A percentile compares a stretch with the other conserved stretches of the same genome.
phyloP scores from a whole-genome alignment of 2,113 vertebrate species.

The Anseranas semipalmata region DNA sequence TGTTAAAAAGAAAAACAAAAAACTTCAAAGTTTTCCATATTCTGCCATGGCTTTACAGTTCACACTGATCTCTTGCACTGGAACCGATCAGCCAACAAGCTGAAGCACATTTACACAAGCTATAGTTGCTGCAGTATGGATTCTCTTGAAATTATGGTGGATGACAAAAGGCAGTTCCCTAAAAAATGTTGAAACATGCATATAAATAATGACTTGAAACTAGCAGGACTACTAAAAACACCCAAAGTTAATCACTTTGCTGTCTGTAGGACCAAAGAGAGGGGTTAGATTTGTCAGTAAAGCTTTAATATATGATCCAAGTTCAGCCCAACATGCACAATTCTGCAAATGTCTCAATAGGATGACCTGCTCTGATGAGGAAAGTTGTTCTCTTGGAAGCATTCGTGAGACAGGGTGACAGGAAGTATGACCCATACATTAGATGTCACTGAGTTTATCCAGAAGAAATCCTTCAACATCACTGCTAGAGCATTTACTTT shows the following conservation, averaged over 20 bases:
- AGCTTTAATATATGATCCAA: neutral
- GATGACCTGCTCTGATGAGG: neutral
- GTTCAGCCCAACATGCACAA: neutral
- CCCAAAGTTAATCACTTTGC: rapidly evolving
- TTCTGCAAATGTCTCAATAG: neutral
- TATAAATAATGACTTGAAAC: neutral
- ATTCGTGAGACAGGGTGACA: neutral
- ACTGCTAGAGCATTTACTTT: slow-evolving; percentile 58
- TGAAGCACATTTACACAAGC: neutral
- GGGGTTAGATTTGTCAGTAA: neutral
- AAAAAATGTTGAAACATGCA: neutral
- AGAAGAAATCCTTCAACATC: slow-evolving; percentile 52
- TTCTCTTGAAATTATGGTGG: neutral
- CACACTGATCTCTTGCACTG: neutral
- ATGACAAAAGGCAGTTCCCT: neutral
- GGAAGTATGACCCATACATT: neutral
- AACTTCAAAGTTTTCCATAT: neutral
- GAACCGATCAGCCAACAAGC: neutral
- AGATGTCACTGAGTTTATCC: slow-evolving; percentile 28
- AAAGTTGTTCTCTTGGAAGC: neutral
- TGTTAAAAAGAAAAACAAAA: no score
- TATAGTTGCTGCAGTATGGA: neutral
- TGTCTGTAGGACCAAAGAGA: neutral
- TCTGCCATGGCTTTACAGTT: neutral
- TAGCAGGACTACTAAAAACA: neutral